A percentile compares a stretch with the other conserved stretches of the same genome.
These are phyloP conservation scores for Entomobrya proxima DNA, from an alignment of 2,888 invertebrate genomes.

Conservation along the genomic window DNA sequence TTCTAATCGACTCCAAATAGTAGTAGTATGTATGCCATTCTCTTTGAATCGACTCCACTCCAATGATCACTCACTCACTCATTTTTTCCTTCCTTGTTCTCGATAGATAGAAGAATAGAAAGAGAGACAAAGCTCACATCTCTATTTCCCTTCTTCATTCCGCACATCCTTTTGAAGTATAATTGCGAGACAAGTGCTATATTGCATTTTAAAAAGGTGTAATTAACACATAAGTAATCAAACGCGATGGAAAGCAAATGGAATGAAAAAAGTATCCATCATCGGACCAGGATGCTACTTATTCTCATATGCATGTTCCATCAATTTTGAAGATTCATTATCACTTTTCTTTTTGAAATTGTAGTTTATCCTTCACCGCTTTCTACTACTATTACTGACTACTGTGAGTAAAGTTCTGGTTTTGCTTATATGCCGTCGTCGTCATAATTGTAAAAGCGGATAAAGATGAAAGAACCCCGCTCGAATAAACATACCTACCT, in stretches of 20 bases:
- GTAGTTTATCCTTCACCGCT: slow-evolving; percentile 23
- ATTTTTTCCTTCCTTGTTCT: slow-evolving; percentile 19
- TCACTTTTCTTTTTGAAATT: neutral
- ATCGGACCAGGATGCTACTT: too few relatives aligned
- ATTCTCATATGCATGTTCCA: too few relatives aligned
- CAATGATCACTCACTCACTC: slow-evolving; percentile 57
- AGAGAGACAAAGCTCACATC: neutral
- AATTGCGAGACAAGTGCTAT: slow-evolving; percentile 47
- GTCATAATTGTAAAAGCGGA: slow-evolving; percentile 57
- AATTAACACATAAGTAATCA: too few relatives aligned
- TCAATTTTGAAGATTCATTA: too few relatives aligned
- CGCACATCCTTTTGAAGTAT: slow-evolving; percentile 52
- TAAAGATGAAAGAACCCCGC: slow-evolving; percentile 70
- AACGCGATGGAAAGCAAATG: too few relatives aligned
- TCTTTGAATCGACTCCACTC: slow-evolving; percentile 67
- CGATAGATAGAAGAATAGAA: neutral
- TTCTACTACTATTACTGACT: neutral
- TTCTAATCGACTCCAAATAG: too few relatives aligned
- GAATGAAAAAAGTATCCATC: too few relatives aligned
- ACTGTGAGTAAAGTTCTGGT: slow-evolving; percentile 41
- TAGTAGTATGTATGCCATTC: too few relatives aligned
- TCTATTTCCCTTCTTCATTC: slow-evolving; percentile 22
- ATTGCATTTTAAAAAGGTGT: too few relatives aligned
- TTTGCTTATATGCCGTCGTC: slow-evolving; percentile 44
- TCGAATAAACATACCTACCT: slow-evolving; percentile 63